A percentile compares a stretch with the other conserved stretches of the same genome.
Evolutionary conservation across 2,888 invertebrate genomes (phyloP).

Genomic region (Drosophila helvetica): DNA sequence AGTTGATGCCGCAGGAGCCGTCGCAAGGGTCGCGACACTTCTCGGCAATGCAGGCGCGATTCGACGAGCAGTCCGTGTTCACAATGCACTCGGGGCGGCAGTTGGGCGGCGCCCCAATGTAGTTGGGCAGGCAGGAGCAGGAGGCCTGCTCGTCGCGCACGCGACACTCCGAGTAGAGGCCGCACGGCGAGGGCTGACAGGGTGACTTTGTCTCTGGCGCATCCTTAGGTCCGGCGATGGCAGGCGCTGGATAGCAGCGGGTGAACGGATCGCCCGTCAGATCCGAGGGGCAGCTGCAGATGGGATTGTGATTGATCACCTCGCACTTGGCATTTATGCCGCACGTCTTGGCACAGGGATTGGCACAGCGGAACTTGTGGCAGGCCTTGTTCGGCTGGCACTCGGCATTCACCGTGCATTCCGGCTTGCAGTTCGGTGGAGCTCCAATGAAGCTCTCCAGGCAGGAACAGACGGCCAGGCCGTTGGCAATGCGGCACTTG

Average conservation of each 20-base stretch:
- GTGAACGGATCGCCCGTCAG: constrained; percentile 92
- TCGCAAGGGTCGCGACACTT: constrained; percentile 89
- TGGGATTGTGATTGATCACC: constrained; percentile 92
- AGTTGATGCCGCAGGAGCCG: constrained; percentile 89
- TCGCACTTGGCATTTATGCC: constrained; percentile 91
- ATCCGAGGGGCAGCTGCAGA: constrained; percentile 90
- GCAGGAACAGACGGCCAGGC: constrained; percentile 91
- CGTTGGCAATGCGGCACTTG: constrained; percentile 89
- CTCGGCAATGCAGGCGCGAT: constrained; percentile 88
- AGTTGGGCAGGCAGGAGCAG: constrained; percentile 87
- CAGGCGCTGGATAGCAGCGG: constrained; percentile 86
- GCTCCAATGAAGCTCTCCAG: constrained; percentile 89
- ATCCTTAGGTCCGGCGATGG: constrained; percentile 67
- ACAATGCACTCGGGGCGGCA: constrained; percentile 88
- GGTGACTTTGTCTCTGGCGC: constrained; percentile 84
- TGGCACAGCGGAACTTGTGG: constrained; percentile 91
- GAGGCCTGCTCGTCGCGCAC: constrained; percentile 86
- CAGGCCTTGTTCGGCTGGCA: constrained; percentile 92
- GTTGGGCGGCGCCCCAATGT: constrained; percentile 88
- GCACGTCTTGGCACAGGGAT: constrained; percentile 93
- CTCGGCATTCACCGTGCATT: constrained; percentile 92
- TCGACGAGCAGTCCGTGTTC: constrained; percentile 87
- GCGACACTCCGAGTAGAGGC: constrained; percentile 88
- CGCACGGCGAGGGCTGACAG: constrained; percentile 90
- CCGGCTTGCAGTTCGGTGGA: constrained; percentile 92